Evolutionary conservation across 2,113 vertebrate genomes (phyloP).

Genomic region (Rissa tridactyla): DNA sequence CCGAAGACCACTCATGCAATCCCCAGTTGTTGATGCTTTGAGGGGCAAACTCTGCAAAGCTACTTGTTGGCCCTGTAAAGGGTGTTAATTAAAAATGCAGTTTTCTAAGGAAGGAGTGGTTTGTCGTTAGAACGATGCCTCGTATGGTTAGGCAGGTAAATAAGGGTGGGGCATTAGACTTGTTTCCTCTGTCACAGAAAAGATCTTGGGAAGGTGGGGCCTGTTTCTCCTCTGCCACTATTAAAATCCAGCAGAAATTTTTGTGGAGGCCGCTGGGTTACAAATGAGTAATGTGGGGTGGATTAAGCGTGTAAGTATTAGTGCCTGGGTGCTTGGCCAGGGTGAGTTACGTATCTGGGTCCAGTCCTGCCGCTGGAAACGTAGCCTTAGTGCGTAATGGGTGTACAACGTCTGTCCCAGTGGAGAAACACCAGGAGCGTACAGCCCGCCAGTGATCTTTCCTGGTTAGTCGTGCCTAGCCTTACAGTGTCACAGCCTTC

Average conservation of each 20-base stretch:
- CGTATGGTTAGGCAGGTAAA: not conserved
- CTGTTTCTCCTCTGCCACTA: not conserved
- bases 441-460: not conserved
- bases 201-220: not conserved
- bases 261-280: not conserved
- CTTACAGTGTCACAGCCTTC: not conserved
- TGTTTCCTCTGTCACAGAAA: not conserved
- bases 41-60: constrained; percentile 5
- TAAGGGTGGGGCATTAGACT: not conserved
- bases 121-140: not conserved
- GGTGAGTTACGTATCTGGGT: not conserved
- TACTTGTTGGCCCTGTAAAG: not conserved
- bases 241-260: not conserved
- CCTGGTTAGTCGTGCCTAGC: not conserved
- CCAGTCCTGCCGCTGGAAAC: not conserved
- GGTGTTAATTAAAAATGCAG: not conserved
- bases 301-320: not conserved
- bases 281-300: not conserved
- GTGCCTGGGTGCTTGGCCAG: not conserved
- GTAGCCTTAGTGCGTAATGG: not conserved
- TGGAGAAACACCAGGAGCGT: not conserved
- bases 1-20: not conserved
- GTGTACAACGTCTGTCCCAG: not conserved
- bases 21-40: not conserved
- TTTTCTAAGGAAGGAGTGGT: not conserved